Evolutionary conservation across 1,140 invertebrate species (phyloP), one percentile per base, ranked within the genome.

Genomic region (Drosophila melanica): DNA sequence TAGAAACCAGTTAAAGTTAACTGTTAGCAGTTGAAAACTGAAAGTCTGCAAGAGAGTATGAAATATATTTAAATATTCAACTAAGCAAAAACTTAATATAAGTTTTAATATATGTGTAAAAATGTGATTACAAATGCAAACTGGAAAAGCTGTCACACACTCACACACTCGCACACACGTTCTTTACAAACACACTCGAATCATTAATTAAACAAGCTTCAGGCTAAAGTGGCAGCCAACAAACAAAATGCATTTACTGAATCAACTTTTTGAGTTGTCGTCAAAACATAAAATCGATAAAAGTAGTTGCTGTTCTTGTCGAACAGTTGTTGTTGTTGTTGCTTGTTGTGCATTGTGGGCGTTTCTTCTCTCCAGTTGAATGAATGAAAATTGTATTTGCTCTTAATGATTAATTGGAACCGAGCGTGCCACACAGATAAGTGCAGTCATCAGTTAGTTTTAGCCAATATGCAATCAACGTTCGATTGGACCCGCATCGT

Each of bases 231-330:
- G 77, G 60, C 81, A 79, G 77, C 63, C 14, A 58, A 85, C 81
- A 85, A 80, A 80, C 67, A 85, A 85, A 85, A 85, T 85, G 81
- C 81, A 85, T 85, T 84, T 84, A 76, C 81, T 62, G 79, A 72
- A 84, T 75, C 71, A 82, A 75, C 66, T 68, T 72, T 67, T 63
- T 42, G 51, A 58, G 57, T 55, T 69, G 65, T 74, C 39, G 57
- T 63, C 71, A 58, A n/a, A 45, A 45, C 14, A 58, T n/a, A 58
- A 45, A 77, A 81, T 81, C 79, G 79, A 81, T 81, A 81, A 76
- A 80, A 64, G 65, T 68, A 62, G 44, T 18, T 33, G 39, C 11
- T 42, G n/a, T 23, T 30, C 9, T 48, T 41, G 54, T 33, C 47
- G 33, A 11, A 23, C 41, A 39, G 53, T 18, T 41, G 55, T 59